phyloP scores from a whole-genome alignment of 2,797 vertebrate species.

The Esox masquinongy region DNA sequence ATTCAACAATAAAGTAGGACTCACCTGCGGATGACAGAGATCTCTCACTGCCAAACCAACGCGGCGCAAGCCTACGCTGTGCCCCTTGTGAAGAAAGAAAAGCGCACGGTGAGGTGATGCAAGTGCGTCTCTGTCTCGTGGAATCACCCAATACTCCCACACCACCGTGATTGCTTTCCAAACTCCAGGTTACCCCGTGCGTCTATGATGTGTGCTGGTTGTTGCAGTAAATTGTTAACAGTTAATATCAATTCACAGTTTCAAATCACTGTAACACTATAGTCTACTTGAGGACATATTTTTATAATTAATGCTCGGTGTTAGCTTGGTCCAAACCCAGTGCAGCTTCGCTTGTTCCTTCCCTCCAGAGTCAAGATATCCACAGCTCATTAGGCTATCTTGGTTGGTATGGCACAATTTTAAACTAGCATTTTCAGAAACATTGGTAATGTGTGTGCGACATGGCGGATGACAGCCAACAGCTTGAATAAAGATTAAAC shows the following conservation, averaged over 20 bases:
- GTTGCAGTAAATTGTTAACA: not conserved
- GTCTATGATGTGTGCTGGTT: not conserved
- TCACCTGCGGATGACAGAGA: slow-evolving; percentile 1
- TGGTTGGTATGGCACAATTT: not conserved
- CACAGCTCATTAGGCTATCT: not conserved
- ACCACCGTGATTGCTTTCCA: not conserved
- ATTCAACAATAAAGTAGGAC: not conserved
- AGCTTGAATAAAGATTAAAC: not conserved
- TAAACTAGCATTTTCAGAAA: not conserved
- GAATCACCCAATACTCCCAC: slow-evolving; percentile 10
- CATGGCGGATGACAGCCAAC: not conserved
- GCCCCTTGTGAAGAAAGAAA: slow-evolving; percentile 5
- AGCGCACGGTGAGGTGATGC: not conserved
- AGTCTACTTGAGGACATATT: not conserved
- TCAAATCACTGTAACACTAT: not conserved
- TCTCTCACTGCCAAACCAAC: not conserved
- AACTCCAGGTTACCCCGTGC: not conserved
- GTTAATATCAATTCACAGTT: not conserved
- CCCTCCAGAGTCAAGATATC: not conserved
- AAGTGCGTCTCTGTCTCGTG: not conserved
- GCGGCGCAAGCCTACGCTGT: not conserved
- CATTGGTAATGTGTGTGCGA: not conserved
- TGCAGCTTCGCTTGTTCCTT: not conserved
- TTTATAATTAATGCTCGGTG: not conserved
- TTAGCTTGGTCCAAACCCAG: not conserved